Evolutionary conservation across 1,140 invertebrate genomes (phyloP), one percentile per base, ranked within the genome.

Genomic region (Drosophila teissieri): DNA sequence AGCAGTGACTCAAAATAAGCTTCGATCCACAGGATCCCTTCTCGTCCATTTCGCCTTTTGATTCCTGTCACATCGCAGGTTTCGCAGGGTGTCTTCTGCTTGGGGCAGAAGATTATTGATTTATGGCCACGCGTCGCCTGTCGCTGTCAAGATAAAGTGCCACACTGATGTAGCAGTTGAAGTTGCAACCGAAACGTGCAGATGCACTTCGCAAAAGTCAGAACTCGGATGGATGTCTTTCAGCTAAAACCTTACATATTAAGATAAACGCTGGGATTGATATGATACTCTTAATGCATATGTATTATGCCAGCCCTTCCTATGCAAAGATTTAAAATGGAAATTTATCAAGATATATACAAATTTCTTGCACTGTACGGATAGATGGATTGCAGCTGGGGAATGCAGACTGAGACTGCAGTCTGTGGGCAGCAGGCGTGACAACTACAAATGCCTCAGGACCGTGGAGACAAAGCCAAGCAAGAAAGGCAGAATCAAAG

Each of bases 41-140:
- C 22, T 19, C 5, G 4, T 12, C 37, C 37, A 12, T 24, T 40
- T 36, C 63, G 34, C 15, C 57, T 64, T 64, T 64, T 36, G 34
- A 62, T 73, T 73, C 70, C 70, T 55, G 72, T 54, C 72, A 74
- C 70, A 73, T 73, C 58, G 44, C 69, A 52, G 42, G 58, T 48
- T 73, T 46, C 48, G 56, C 48, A 45, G 56, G 22, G 39, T 73
- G 55, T 73, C 69, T n/a, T 73, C 27, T 40, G 69, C 56, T 54
- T 36, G 36, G 54, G 72, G 79, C 79, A 57, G 61, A 74, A 57
- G 61, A 74, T 82, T 82, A 82, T 82, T 82, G 80, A 82, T 82
- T 82, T 82, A 82, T 82, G 79, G 63, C 57, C 75, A 82, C 80
- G 74, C 79, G 79, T 77, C 77, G 68, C 60, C 72, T 62, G 79